phyloP scores from a whole-genome alignment of 2,113 vertebrate genomes.

The Tachuris rubrigastra region DNA sequence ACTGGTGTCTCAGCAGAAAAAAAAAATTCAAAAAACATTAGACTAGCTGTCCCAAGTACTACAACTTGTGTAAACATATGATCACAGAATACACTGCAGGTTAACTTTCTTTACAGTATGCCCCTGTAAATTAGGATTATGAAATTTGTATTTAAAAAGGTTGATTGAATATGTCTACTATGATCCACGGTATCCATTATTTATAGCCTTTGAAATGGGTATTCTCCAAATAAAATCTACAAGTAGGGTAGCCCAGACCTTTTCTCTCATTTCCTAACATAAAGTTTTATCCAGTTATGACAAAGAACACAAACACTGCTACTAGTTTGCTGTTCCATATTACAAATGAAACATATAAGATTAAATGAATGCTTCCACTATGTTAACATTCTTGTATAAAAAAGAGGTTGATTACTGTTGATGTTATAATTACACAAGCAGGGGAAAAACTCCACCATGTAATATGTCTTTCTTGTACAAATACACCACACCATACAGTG shows the following conservation, averaged over 20 bases:
- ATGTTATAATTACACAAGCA: neutral
- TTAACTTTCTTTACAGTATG: neutral
- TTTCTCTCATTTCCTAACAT: neutral
- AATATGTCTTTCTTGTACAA: neutral
- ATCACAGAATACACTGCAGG: neutral
- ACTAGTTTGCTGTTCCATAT: neutral
- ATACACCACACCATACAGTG: neutral
- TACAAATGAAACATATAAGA: neutral
- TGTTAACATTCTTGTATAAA: neutral
- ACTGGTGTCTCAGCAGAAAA: neutral
- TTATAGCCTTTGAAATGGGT: neutral
- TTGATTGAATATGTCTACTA: neutral
- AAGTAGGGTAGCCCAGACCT: neutral
- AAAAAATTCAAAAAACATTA: neutral
- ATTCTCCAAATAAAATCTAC: neutral
- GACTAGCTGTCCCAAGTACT: neutral
- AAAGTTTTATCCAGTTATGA: neutral
- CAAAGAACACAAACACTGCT: neutral
- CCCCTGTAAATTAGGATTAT: neutral
- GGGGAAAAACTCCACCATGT: neutral
- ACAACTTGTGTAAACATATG: neutral
- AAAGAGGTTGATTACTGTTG: neutral
- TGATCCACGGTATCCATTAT: neutral
- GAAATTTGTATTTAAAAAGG: neutral
- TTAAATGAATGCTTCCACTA: neutral